Conservation (phyloP, 1,140 invertebrate species). For the Cydia strobilella region DNA sequence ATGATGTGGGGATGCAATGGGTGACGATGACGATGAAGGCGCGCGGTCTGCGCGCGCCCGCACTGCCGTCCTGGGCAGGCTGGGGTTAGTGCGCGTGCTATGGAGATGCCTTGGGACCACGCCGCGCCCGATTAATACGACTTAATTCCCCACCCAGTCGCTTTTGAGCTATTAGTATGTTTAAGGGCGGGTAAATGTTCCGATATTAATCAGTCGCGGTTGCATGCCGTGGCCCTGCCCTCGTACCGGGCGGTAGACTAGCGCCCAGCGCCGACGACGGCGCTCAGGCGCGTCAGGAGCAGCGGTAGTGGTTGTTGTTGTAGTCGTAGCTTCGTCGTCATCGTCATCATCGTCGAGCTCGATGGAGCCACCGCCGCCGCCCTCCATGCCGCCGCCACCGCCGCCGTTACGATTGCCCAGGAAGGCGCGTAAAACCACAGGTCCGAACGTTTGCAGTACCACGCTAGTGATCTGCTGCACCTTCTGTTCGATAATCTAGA, state of each 20-base stretch:
- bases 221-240: conserved; percentile 34
- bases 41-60: conserved; percentile 72
- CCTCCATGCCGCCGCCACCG: conserved; percentile 50
- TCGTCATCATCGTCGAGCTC: conserved; percentile 66
- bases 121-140: conserved; percentile 2
- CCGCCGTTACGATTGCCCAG: conserved; percentile 76
- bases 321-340: conserved; percentile 66
- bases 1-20: conserved; percentile 75
- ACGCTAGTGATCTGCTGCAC: conserved; percentile 86
- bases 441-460: conserved; percentile 85
- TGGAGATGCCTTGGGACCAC: conserved; percentile 37
- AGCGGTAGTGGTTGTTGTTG: conserved; percentile 50
- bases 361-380: conserved; percentile 57
- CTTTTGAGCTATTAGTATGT: conserved; percentile 4
- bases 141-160: background rate
- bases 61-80: conserved; percentile 68
- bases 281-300: conserved; percentile 48
- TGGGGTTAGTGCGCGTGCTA: conserved; percentile 67
- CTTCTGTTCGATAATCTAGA: conserved; percentile 89
- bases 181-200: background rate
- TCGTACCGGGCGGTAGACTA: conserved; percentile 75
- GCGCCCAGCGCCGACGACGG: conserved; percentile 55
- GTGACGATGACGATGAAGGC: conserved; percentile 80
- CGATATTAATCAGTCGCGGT: background rate
- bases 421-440: conserved; percentile 82